Base-by-base conservation (phyloP, 1,140 invertebrate species). In the Pectinophora gossypiella region DNA sequence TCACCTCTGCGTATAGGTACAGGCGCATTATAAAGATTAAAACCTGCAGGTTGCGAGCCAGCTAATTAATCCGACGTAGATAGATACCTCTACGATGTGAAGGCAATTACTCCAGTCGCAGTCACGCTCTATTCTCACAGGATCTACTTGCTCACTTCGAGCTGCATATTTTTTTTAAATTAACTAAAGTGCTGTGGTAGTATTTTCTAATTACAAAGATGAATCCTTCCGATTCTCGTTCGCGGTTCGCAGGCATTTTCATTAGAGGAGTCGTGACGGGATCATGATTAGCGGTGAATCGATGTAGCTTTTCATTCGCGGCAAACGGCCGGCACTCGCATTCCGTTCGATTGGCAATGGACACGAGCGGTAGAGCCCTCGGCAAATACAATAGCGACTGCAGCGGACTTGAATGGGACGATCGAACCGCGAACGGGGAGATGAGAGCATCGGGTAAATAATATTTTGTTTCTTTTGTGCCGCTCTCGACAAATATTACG, bases 381-480 rank as follows among this genome's bases (percentile, higher is more conserved):
- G 47, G 80, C 71, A 84, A 84, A 84, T 66, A 83, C 71, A 76
- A 78, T 77, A 79, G 68, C 67, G 62, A 65, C 46, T 66, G 68
- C 70, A 74, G 71, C 66, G 55, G 64, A 57, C 69, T 72, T 59
- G 64, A 76, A 56, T 55, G 54, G 55, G 52, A 55, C 64, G 62
- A 79, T 69, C 64, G 73, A 66, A 72, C 67, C 54, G 53, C 64
- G 59, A 57, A 62, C 54, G 59, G 47, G 32, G 68, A 72, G 61
- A 75, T 69, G 65, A 78, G 75, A 72, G 62, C n/a, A n/a, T 32
- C 27, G 27, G 7, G 27, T 32, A 32, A 32, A 32, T 32, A 32
- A 32, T 32, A 32, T 32, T 32, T 32, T 32, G 27, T 32, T 12
- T 32, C 27, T 32, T 32, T 32, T 32, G 27, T n/a, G 9, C 9